Conservation (phyloP, 2,888 invertebrate species). For the Hydrotaea cyrtoneurina region DNA sequence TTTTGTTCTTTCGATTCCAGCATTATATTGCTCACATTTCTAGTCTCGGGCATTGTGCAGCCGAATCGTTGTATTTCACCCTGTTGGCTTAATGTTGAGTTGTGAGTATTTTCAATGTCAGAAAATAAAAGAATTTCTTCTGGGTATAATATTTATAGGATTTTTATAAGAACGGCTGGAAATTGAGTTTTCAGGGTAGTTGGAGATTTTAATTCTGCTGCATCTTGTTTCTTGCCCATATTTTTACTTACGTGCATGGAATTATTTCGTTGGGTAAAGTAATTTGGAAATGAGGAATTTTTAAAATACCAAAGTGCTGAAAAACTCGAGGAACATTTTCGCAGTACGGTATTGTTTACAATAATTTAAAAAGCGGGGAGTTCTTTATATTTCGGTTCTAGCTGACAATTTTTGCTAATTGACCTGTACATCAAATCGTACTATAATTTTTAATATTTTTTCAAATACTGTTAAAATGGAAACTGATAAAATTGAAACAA, state of each 20-base stretch:
- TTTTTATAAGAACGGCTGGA: not conserved
- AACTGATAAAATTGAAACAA: too few species aligned
- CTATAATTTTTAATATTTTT: too few species aligned
- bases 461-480: too few species aligned
- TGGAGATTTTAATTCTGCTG: slow-evolving; percentile 37
- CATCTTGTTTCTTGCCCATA: not conserved
- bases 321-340: too few species aligned
- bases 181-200: slow-evolving; percentile 40
- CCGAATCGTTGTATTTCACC: slow-evolving; percentile 12
- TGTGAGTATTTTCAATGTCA: not conserved
- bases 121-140: not conserved
- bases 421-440: too few species aligned
- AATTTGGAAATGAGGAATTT: slow-evolving; percentile 14
- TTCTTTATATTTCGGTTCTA: too few species aligned
- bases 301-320: too few species aligned
- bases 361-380: too few species aligned
- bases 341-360: too few species aligned
- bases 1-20: slow-evolving; percentile 76
- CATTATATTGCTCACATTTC: slow-evolving; percentile 47
- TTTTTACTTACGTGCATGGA: not conserved
- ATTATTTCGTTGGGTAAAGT: not conserved
- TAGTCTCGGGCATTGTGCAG: slow-evolving; percentile 18
- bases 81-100: not conserved
- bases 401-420: too few species aligned
- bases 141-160: not conserved